A percentile compares a stretch with the other conserved stretches of the same genome.
These are phyloP conservation scores for Coelogynopora nodosa DNA, from an alignment of 2,888 invertebrate genomes.

Conservation along the genomic window DNA sequence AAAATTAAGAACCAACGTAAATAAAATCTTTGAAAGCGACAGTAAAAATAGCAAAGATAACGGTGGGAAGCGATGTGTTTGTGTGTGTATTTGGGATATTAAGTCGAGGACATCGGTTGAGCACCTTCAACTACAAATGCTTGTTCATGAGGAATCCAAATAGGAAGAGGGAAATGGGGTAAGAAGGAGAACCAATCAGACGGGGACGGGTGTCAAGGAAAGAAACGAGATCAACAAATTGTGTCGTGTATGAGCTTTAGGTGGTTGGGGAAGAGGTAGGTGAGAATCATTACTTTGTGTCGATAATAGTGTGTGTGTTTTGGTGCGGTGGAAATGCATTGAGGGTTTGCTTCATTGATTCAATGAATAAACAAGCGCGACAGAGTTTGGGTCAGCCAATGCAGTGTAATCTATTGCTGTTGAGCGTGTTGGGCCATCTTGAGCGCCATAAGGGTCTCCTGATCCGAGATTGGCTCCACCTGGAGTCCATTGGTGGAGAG, in stretches of 20 bases:
- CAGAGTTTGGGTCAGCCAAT: too few species aligned
- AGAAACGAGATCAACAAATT: conserved; percentile 5
- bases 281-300: not conserved
- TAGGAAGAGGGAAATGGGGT: too few species aligned
- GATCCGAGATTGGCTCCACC: not conserved
- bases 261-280: too few species aligned
- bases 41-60: conserved; percentile 19
- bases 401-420: too few species aligned
- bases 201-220: not conserved
- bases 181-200: not conserved
- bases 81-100: not conserved
- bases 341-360: too few species aligned
- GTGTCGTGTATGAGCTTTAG: conserved; percentile 8
- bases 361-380: too few species aligned
- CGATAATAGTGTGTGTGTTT: too few species aligned
- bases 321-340: not conserved
- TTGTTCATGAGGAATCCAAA: not conserved
- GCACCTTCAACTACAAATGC: conserved; percentile 31
- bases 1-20: conserved; percentile 28
- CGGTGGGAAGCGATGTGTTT: conserved; percentile 25
- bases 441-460: not conserved
- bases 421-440: not conserved
- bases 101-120: not conserved
- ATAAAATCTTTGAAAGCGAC: conserved; percentile 31
- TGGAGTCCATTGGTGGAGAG: not conserved